phyloP scores from a whole-genome alignment of 1,140 invertebrate species.

The Pemphigus obesinymphae region DNA sequence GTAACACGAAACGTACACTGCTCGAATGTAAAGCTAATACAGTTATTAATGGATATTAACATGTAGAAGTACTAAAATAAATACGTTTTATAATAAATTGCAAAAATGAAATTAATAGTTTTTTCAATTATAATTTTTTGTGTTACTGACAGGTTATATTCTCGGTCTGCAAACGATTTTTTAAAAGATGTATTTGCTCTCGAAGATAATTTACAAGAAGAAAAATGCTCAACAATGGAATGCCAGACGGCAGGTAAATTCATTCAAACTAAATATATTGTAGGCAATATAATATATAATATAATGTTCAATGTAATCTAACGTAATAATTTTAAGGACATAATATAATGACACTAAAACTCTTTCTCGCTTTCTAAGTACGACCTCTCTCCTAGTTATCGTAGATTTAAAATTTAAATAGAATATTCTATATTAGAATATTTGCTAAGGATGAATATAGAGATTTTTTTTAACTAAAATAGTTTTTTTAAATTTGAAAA shows the following conservation, averaged over 20 bases:
- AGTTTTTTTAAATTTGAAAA: too few relatives aligned
- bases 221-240: slow-evolving; percentile 26
- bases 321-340: too few relatives aligned
- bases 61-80: neutral
- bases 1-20: too few relatives aligned
- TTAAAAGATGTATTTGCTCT: slow-evolving; percentile 8
- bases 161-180: slow-evolving; percentile 26
- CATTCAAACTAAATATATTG: neutral
- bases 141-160: neutral
- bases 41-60: neutral
- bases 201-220: neutral
- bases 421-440: too few relatives aligned
- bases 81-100: neutral
- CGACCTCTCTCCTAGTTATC: too few relatives aligned
- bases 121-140: neutral
- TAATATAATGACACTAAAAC: too few relatives aligned
- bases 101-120: neutral
- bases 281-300: neutral
- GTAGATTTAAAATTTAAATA: too few relatives aligned
- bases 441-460: too few relatives aligned
- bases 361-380: too few relatives aligned
- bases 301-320: too few relatives aligned
- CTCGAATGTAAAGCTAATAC: neutral
- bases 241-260: slow-evolving; percentile 24
- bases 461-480: too few relatives aligned